phyloP scores from a whole-genome alignment of 1,140 invertebrate species.

The Eumaeus atala region DNA sequence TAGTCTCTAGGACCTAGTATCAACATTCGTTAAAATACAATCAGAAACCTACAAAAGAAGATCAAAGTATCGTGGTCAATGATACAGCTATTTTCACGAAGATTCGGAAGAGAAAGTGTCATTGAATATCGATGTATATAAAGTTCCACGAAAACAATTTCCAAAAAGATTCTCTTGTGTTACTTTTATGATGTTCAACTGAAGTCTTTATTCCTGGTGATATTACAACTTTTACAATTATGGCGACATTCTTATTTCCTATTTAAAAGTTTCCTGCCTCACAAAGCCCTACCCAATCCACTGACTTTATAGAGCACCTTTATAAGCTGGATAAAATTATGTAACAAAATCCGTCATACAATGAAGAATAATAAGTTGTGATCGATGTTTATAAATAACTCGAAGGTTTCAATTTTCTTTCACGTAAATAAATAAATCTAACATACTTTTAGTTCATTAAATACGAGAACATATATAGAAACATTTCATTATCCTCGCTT shows the following conservation, averaged over 20 bases:
- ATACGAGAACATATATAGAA: not conserved
- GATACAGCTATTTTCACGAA: slow-evolving; percentile 2
- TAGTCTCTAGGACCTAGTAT: no score
- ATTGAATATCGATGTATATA: slow-evolving; percentile 9
- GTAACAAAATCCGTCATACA: no score
- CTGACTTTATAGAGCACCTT: no score
- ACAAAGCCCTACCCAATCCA: no score
- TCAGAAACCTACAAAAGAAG: no score
- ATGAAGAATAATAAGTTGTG: no score
- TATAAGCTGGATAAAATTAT: no score
- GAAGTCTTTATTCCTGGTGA: slow-evolving; percentile 1
- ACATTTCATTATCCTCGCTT: slow-evolving; percentile 5
- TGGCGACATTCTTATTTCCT: slow-evolving; percentile 6
- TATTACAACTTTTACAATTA: slow-evolving; percentile 10
- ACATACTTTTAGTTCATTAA: no score
- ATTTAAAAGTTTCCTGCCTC: slow-evolving; percentile 3
- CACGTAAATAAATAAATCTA: no score
- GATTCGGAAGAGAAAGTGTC: slow-evolving; percentile 2
- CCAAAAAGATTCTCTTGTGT: not conserved
- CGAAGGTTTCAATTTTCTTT: no score
- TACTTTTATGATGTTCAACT: not conserved
- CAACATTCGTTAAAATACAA: no score
- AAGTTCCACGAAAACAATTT: slow-evolving; percentile 2
- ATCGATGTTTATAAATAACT: no score
- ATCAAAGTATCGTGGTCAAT: not conserved